Conservation (phyloP, 2,888 invertebrate species). For the Epinotia nisella region DNA sequence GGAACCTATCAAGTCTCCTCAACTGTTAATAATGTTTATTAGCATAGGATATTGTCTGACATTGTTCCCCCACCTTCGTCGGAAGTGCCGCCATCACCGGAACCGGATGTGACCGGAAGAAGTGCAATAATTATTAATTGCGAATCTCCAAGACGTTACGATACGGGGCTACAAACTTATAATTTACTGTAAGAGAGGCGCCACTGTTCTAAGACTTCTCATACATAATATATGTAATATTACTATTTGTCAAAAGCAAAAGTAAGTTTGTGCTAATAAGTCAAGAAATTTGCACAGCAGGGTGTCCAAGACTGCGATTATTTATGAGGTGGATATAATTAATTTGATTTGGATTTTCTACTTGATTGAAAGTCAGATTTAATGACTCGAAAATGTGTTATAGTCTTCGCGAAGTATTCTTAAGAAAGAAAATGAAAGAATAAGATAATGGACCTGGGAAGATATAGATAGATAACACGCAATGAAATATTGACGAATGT, state of each 20-base stretch:
- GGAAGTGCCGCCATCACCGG: constrained; percentile 69
- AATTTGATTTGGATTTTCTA: constrained; percentile 33
- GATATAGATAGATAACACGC: no score
- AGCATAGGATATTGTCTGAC: constrained; percentile 60
- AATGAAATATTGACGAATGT: no score
- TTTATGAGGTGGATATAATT: constrained; percentile 33
- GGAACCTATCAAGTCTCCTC: constrained; percentile 50
- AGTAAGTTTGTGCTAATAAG: constrained; percentile 25
- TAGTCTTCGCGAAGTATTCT: not conserved
- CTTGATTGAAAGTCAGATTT: constrained; percentile 37
- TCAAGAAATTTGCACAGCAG: constrained; percentile 39
- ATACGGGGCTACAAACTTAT: constrained; percentile 27
- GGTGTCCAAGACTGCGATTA: constrained; percentile 35
- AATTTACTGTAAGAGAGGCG: constrained; percentile 4
- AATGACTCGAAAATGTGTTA: constrained; percentile 29
- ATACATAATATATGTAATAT: not conserved
- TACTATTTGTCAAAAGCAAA: not conserved
- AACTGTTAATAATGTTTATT: constrained; percentile 63
- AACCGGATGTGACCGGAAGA: constrained; percentile 70
- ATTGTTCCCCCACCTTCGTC: constrained; percentile 56
- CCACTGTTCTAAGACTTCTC: not conserved
- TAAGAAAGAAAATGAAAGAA: not conserved
- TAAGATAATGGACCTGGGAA: no score
- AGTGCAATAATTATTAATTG: constrained; percentile 83
- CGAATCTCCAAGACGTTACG: constrained; percentile 62